Evolutionary conservation across 2,113 vertebrate species (phyloP).

Genomic region (Sinocyclocheilus rhinocerous): DNA sequence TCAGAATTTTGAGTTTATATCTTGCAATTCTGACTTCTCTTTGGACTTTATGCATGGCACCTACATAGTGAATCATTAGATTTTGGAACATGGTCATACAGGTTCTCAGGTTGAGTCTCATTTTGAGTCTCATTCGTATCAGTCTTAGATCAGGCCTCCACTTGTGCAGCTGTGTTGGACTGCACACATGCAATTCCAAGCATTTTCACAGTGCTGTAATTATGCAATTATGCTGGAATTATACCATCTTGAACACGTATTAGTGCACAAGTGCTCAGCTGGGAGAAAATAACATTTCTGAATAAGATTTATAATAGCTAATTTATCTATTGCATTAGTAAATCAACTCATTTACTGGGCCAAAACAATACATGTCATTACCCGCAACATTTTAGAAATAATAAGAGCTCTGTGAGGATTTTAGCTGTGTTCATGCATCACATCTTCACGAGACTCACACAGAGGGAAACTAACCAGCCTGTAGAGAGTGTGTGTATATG

Average conservation of each 20-base stretch:
- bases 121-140: not conserved
- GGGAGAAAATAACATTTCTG: conserved; percentile 21
- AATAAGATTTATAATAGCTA: conserved; percentile 24
- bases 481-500: not conserved
- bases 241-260: conserved; percentile 12
- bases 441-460: not conserved
- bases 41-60: not conserved
- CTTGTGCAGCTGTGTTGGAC: not conserved
- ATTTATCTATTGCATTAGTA: conserved; percentile 11
- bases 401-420: not conserved
- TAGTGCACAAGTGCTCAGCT: conserved; percentile 24
- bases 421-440: not conserved
- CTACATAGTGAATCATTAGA: not conserved
- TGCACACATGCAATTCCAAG: not conserved
- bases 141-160: not conserved
- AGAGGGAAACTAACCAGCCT: too few species aligned
- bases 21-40: too few species aligned
- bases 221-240: conserved; percentile 24
- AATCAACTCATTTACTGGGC: conserved; percentile 10
- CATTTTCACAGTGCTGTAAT: conserved; percentile 20
- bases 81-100: not conserved
- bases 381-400: not conserved
- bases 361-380: not conserved
- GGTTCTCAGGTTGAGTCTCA: not conserved
- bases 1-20: too few species aligned